Percentiles rank a stretch among this genome's conserved stretches.
These are phyloP conservation scores for Pheucticus melanocephalus DNA, from an alignment of 2,113 vertebrate species.

Conservation along the genomic window DNA sequence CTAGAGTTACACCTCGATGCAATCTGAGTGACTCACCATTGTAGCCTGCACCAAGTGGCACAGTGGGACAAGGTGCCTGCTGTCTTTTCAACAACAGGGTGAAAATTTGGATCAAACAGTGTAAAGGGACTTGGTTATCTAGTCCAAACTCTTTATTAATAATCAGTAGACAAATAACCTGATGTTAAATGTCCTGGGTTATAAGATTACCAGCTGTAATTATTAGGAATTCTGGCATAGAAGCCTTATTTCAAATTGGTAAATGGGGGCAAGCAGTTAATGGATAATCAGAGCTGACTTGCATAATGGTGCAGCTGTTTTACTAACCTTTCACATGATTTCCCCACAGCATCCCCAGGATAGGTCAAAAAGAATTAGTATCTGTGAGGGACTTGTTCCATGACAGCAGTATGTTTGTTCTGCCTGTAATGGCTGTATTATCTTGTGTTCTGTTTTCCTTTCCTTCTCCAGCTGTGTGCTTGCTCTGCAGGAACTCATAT, in stretches of 20 bases:
- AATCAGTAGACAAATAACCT: not conserved
- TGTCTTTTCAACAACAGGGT: accelerated
- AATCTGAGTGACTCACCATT: accelerated
- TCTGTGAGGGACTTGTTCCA: not conserved
- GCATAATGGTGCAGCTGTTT: not conserved
- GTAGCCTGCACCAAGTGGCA: accelerated
- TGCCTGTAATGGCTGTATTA: not conserved
- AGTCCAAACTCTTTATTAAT: not conserved
- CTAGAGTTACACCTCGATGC: accelerated
- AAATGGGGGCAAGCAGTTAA: not conserved
- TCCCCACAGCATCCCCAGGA: not conserved
- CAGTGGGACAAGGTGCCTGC: accelerated
- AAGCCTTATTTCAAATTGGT: not conserved
- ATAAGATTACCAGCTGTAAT: accelerated
- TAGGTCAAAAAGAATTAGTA: not conserved
- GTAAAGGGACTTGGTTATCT: not conserved
- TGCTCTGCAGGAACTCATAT: not conserved
- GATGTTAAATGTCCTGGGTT: not conserved
- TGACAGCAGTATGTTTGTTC: not conserved
- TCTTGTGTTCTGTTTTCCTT: not conserved
- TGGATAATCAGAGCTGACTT: not conserved
- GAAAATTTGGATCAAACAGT: not conserved
- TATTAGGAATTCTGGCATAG: not conserved
- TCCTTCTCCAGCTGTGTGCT: not conserved
- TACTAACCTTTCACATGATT: not conserved